Evolutionary conservation across 1,140 invertebrate genomes (phyloP), one percentile per base, ranked within the genome.

Genomic region (Drosophila aff.): DNA sequence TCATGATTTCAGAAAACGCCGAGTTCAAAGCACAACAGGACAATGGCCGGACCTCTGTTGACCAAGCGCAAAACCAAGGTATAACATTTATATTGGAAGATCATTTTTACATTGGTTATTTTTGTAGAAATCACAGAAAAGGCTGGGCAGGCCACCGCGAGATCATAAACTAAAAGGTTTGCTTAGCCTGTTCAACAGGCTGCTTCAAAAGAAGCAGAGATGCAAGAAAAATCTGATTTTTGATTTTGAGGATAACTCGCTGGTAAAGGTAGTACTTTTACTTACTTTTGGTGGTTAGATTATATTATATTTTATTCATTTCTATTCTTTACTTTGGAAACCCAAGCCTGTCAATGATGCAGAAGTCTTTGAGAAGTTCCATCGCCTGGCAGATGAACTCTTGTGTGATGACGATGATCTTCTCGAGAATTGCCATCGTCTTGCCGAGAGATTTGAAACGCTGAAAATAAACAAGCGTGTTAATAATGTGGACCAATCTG

Each of bases 81-180:
- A 33, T 11, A 4, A 0, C 10, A 23, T 31, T 1, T 2, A 31
- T 8, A 2, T 47, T 23, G n/a, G 13, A 31, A 16, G 3, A 31
- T 15, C 0, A n/a, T 10, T 15, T 21, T 31, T 31, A 43, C 4
- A 11, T 44, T 44, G 11, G 10, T 38, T 23, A 4, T 44, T 52
- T 6, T 23, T 8, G 2, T 26, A 86, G 79, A 86, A 82, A 38
- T 43, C 47, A 0, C 40, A 46, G 0, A 82, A 86, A 31, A 62
- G 55, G 0, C 28, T 73, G 18, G 40, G 15, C 3, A 36, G 33
- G 46, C 23, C 40, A 7, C 21, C 10, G 3, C 15, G n/a, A 8
- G 40, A 44, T 11, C 28, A 13, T 0, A 18, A 13, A 38, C 40
- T 41, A 2, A 26, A 50, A 5, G 26, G 68, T 6, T 2, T 73